These are phyloP conservation scores for Sanderia malayensis DNA, from an alignment of 30 jellyfish, hydroid and myxozoan genomes.

Conservation along the genomic window DNA sequence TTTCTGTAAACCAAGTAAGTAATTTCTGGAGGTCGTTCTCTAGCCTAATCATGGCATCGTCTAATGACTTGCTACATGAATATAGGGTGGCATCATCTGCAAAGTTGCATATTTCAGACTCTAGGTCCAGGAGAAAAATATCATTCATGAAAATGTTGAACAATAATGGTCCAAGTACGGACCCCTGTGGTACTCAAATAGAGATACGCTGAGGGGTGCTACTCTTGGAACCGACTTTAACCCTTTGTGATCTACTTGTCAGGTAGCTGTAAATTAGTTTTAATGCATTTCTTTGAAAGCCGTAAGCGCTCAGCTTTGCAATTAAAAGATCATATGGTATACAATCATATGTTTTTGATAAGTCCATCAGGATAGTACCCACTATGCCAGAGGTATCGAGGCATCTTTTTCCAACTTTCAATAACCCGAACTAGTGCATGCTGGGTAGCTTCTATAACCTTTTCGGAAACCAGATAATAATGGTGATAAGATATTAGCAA, in stretches of 20 bases:
- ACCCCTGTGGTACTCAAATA: slow-evolving; percentile 69
- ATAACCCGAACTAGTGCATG: slow-evolving; percentile 28
- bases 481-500: slow-evolving; percentile 7
- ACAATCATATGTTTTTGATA: slow-evolving; percentile 31
- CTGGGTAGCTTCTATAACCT: slow-evolving; percentile 35
- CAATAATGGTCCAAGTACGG: slow-evolving; percentile 59
- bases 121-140: background rate
- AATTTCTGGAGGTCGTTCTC: background rate
- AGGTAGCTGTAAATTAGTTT: slow-evolving; percentile 35
- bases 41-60: background rate
- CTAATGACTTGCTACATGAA: background rate
- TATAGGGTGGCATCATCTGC: background rate
- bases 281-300: slow-evolving; percentile 36
- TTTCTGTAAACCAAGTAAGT: background rate
- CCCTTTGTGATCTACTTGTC: slow-evolving; percentile 48
- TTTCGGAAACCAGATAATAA: slow-evolving; percentile 30
- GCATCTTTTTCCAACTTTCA: slow-evolving; percentile 22
- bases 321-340: slow-evolving; percentile 28
- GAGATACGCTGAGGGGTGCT: background rate
- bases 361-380: slow-evolving; percentile 46
- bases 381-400: slow-evolving; percentile 28
- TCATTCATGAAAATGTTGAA: slow-evolving; percentile 20
- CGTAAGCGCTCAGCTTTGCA: slow-evolving; percentile 55
- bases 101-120: background rate
- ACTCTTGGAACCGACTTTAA: slow-evolving; percentile 15